A percentile compares a stretch with the other conserved stretches of the same genome.
Evolutionary conservation across 2,888 invertebrate species (phyloP).

Genomic region (Campopleginae sp.): DNA sequence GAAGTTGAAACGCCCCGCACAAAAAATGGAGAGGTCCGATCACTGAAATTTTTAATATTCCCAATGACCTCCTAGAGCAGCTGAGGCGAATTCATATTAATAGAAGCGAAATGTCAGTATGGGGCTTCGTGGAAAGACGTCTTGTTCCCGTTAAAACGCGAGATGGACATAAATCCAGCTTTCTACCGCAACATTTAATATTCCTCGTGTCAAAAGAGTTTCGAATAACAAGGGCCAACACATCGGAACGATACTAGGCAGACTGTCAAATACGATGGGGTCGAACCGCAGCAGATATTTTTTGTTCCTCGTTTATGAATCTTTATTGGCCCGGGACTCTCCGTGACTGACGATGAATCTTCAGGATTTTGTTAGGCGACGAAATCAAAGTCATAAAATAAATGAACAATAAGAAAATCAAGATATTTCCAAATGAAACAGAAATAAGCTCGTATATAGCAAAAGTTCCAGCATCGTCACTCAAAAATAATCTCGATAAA

Average conservation of each 20-base stretch:
- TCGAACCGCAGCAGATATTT: constrained; percentile 14
- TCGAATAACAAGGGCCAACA: background rate
- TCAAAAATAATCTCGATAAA: background rate
- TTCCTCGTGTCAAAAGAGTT: constrained; percentile 35
- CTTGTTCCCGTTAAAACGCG: constrained; percentile 14
- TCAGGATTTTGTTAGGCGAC: constrained; percentile 34
- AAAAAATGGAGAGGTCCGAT: constrained; percentile 21
- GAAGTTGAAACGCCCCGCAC: background rate
- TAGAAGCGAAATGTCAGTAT: constrained; percentile 30
- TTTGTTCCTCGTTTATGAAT: constrained; percentile 42
- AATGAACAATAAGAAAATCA: background rate
- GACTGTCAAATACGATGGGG: background rate
- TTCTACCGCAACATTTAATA: constrained; percentile 28
- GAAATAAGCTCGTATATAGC: background rate
- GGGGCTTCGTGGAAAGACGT: constrained; percentile 44
- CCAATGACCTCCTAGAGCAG: constrained; percentile 27
- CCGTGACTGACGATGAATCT: constrained; percentile 33
- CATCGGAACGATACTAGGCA: background rate
- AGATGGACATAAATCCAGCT: constrained; percentile 32
- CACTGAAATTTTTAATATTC: background rate
- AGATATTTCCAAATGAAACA: background rate
- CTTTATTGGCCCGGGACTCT: constrained; percentile 45
- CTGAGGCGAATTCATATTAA: constrained; percentile 19
- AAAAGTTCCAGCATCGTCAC: background rate
- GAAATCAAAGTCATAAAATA: constrained; percentile 17